These are phyloP conservation scores for Trilocha varians DNA, from an alignment of 2,888 invertebrate genomes.

Conservation along the genomic window DNA sequence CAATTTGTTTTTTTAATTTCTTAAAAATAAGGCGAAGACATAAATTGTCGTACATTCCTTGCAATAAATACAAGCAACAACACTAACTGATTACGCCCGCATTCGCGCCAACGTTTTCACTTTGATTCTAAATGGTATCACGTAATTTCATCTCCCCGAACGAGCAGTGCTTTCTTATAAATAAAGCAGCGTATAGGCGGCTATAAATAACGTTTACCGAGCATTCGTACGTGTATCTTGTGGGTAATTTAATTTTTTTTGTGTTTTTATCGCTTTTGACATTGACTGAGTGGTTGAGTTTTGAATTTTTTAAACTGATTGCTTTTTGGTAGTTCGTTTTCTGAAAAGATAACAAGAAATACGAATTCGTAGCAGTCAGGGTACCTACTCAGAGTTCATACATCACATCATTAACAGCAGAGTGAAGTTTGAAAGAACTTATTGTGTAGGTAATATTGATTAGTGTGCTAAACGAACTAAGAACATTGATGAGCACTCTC, in stretches of 20 bases:
- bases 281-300: conserved; percentile 31
- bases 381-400: too few relatives aligned
- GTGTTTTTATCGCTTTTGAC: conserved; percentile 53
- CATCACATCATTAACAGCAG: too few relatives aligned
- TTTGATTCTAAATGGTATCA: conserved; percentile 70
- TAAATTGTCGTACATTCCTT: background rate
- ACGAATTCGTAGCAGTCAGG: too few relatives aligned
- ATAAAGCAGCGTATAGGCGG: conserved; percentile 69
- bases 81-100: conserved; percentile 24
- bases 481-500: too few relatives aligned
- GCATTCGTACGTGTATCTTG: conserved; percentile 54
- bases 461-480: too few relatives aligned
- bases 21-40: background rate
- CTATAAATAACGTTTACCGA: conserved; percentile 63
- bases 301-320: background rate
- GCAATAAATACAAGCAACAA: background rate
- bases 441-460: too few relatives aligned
- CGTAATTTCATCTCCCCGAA: conserved; percentile 70
- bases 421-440: too few relatives aligned
- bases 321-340: background rate
- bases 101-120: conserved; percentile 50
- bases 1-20: background rate
- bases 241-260: conserved; percentile 62
- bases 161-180: conserved; percentile 65
- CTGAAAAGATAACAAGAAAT: background rate